A percentile compares a stretch with the other conserved stretches of the same genome.
Conservation (phyloP, 2,797 vertebrate species). For the Amazona ochrocephala region DNA sequence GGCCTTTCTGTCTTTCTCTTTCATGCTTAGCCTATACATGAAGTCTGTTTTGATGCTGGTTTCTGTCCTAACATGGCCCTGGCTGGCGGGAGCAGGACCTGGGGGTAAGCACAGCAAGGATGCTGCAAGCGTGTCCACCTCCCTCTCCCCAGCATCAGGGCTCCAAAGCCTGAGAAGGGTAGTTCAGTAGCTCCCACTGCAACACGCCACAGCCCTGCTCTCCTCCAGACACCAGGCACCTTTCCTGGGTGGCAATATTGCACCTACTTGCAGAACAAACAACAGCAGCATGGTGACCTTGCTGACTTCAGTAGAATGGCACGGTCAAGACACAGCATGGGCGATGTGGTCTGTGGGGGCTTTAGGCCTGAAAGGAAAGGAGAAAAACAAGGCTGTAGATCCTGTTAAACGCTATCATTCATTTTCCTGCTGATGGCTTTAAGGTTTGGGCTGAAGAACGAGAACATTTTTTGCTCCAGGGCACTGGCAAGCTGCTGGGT, state of each 20-base stretch:
- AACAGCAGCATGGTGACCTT: not conserved
- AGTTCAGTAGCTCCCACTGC: not conserved
- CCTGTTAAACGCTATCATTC: not conserved
- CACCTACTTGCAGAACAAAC: rapidly evolving
- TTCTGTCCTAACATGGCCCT: not conserved
- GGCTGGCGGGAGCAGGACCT: not conserved
- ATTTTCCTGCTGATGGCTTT: not conserved
- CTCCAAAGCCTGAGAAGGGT: not conserved
- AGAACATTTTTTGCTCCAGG: not conserved
- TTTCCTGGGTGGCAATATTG: not conserved
- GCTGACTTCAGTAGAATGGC: not conserved
- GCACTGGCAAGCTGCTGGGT: not conserved
- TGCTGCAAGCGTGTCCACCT: not conserved
- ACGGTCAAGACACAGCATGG: not conserved
- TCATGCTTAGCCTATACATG: not conserved
- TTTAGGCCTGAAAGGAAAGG: not conserved
- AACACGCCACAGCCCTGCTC: rapidly evolving
- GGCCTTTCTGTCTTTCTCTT: not conserved
- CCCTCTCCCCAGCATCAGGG: not conserved
- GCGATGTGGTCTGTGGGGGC: not conserved
- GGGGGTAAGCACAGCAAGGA: not conserved
- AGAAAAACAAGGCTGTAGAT: not conserved
- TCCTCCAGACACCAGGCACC: not conserved
- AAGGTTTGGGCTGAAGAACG: not conserved
- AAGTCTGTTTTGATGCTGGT: not conserved